Evolutionary conservation across 2,113 vertebrate genomes (phyloP).

Genomic region (Pelecanus crispus): DNA sequence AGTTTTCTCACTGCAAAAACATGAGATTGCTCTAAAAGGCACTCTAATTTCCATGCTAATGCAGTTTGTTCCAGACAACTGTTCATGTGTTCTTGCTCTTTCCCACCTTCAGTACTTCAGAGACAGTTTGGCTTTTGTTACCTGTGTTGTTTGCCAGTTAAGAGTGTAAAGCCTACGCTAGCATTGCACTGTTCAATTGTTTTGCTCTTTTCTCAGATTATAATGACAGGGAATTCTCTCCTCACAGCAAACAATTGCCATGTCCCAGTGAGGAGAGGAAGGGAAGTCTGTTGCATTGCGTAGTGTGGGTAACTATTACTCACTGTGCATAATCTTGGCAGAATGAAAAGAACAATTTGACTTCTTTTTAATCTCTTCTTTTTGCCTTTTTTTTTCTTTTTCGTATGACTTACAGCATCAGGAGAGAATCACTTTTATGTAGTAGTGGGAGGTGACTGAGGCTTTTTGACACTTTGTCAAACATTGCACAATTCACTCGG

Average conservation of each 20-base stretch:
- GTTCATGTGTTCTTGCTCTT: background rate
- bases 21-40: background rate
- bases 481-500: background rate
- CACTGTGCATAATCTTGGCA: background rate
- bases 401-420: background rate
- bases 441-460: background rate
- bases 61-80: background rate
- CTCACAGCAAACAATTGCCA: background rate
- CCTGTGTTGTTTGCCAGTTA: background rate
- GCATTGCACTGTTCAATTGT: background rate
- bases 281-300: background rate
- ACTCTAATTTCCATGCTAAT: background rate
- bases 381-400: background rate
- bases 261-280: background rate
- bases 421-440: background rate
- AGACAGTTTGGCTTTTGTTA: background rate
- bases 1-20: background rate
- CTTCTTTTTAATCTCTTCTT: background rate
- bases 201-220: background rate
- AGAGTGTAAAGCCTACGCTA: background rate
- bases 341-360: background rate
- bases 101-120: background rate
- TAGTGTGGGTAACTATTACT: background rate
- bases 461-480: background rate
- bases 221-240: background rate